phyloP scores from a whole-genome alignment of 2,113 vertebrate species.

The Illadopsis cleaveri region DNA sequence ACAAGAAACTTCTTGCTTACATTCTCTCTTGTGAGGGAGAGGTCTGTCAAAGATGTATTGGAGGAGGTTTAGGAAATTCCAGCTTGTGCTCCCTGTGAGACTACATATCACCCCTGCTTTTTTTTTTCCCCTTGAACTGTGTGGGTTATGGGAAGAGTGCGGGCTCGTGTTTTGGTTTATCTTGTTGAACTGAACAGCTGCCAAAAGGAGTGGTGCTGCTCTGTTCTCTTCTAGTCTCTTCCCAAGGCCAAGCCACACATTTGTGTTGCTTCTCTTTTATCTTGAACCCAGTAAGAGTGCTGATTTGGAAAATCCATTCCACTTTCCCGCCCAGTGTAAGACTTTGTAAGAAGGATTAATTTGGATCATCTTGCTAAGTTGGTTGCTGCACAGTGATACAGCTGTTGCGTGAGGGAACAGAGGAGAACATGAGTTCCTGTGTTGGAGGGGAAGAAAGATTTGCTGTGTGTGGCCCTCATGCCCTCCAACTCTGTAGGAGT shows the following conservation, averaged over 20 bases:
- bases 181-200: not conserved
- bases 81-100: not conserved
- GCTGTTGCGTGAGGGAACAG: not conserved
- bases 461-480: accelerated
- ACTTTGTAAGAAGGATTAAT: not conserved
- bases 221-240: not conserved
- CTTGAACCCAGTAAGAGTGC: not conserved
- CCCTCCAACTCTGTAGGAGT: not conserved
- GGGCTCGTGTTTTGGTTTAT: not conserved
- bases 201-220: not conserved
- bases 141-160: not conserved
- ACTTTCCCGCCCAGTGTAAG: not conserved
- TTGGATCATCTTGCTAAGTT: not conserved
- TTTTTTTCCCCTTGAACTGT: not conserved
- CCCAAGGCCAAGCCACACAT: not conserved
- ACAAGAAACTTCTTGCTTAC: not conserved
- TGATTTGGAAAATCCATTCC: not conserved
- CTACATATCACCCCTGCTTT: not conserved
- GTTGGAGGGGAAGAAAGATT: not conserved
- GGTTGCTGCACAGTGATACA: not conserved
- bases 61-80: not conserved
- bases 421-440: not conserved
- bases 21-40: not conserved
- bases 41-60: not conserved
- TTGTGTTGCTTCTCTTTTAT: not conserved